Percentiles rank a stretch among this genome's conserved stretches.
Evolutionary conservation across 2,888 invertebrate genomes (phyloP).

Genomic region (Archaeoteleia sp.): DNA sequence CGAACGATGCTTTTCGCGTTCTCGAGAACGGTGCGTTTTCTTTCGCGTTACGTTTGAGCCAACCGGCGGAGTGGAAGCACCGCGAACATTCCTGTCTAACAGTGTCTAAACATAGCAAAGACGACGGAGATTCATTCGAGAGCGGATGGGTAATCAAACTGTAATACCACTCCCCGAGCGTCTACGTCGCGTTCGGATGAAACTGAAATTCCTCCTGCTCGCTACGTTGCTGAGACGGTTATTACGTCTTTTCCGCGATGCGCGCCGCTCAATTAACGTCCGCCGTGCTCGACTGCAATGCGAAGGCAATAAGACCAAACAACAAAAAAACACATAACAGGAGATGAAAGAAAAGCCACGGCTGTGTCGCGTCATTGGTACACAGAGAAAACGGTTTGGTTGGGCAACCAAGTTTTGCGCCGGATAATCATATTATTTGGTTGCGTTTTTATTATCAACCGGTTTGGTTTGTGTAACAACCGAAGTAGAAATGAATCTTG

Average conservation of each 20-base stretch:
- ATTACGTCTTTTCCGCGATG: slow-evolving; percentile 47
- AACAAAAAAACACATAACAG: slow-evolving; percentile 44
- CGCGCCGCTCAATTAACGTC: slow-evolving; percentile 52
- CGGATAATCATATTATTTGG: no score
- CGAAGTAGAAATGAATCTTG: no score
- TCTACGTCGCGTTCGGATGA: slow-evolving; percentile 14
- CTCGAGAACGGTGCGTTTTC: no score
- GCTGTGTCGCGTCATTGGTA: no score
- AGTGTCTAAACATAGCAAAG: slow-evolving; percentile 33
- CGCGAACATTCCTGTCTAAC: slow-evolving; percentile 11
- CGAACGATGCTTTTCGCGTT: no score
- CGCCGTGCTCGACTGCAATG: slow-evolving; percentile 6
- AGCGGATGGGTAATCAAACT: slow-evolving; percentile 4
- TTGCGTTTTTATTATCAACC: no score
- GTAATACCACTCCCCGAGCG: slow-evolving; percentile 1
- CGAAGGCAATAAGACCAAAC: slow-evolving; percentile 39
- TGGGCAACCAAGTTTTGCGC: no score
- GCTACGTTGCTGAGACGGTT: slow-evolving; percentile 22
- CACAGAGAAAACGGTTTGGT: no score
- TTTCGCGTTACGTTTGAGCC: no score
- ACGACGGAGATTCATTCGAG: slow-evolving; percentile 3
- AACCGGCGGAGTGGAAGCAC: no score
- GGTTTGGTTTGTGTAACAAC: no score
- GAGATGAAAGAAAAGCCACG: slow-evolving; percentile 36
- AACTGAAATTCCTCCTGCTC: slow-evolving; percentile 36